A percentile compares a stretch with the other conserved stretches of the same genome.
These are phyloP conservation scores for Phortica okadai DNA, from an alignment of 2,888 invertebrate genomes.

Conservation along the genomic window DNA sequence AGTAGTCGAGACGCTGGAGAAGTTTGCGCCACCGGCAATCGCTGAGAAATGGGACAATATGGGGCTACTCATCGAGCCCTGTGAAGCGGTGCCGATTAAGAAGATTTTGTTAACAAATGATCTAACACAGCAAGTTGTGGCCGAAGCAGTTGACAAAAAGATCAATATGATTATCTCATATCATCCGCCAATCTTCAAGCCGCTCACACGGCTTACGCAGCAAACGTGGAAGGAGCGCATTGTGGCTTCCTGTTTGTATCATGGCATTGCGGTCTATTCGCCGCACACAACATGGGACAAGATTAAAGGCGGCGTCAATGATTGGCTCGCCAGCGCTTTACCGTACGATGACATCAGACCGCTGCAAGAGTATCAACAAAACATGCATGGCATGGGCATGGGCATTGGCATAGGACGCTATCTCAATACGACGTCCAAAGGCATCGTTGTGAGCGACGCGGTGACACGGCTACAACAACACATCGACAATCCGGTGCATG, in stretches of 20 bases:
- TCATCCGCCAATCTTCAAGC: conserved; percentile 95
- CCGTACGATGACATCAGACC: conserved; percentile 59
- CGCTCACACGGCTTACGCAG: conserved; percentile 88
- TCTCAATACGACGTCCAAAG: conserved; percentile 70
- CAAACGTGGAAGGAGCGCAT: conserved; percentile 91
- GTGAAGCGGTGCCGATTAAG: conserved; percentile 78
- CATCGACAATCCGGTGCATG: conserved; percentile 82
- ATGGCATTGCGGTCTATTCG: conserved; percentile 92
- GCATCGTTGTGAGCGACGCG: conserved; percentile 80
- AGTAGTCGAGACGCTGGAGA: conserved; percentile 76
- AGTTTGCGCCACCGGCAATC: conserved; percentile 83
- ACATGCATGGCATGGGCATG: conserved; percentile 75
- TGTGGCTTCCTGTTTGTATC: conserved; percentile 86
- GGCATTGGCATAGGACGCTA: conserved; percentile 80
- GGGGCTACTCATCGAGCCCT: conserved; percentile 91
- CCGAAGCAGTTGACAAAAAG: conserved; percentile 84
- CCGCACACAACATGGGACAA: conserved; percentile 96
- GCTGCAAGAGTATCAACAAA: conserved; percentile 53
- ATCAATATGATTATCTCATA: conserved; percentile 92
- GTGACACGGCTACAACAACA: conserved; percentile 82
- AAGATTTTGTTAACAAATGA: conserved; percentile 93
- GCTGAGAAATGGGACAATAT: conserved; percentile 97
- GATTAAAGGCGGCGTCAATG: conserved; percentile 90
- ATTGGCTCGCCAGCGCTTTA: conserved; percentile 86
- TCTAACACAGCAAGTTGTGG: conserved; percentile 90